Base-by-base conservation (phyloP, 2,888 invertebrate species). In the Chloroclystis v-ata region DNA sequence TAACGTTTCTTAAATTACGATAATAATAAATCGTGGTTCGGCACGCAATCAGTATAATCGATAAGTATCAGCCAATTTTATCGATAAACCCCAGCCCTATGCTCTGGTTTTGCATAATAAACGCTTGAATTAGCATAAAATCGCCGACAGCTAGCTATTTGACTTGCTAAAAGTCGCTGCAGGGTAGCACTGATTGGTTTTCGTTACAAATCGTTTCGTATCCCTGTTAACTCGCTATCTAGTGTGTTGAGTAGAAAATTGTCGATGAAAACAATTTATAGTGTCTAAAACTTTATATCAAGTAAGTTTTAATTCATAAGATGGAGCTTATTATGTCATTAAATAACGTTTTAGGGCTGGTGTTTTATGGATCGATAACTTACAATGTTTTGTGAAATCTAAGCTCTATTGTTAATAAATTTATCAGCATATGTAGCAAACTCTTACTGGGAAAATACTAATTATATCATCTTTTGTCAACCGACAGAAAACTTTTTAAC, bases 91-190 rank as follows among this genome's bases (percentile, higher is more conserved):
- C 52, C 63, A 52, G 64, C 68, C 49, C 69, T 59, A 59, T 52
- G 59, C 59, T 64, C 67, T 43, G 62, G 74, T 72, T 80, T 80
- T 79, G 80, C 78, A 83, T 82, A 82, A 82, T 82, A 82, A 82
- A 77, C 76, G 72, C 62, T 60, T 43, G 63, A 61, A 82, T 85
- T 83, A 81, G 70, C 85, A 85, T 84, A 82, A 82, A 83, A 81
- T 83, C 53, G 62, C 69, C 70, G 70, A 75, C 72, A 64, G 73
- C 75, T 68, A 70, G 72, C 74, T 72, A 82, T 83, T 84, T 83
- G 82, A 84, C 79, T 84, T 84, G 84, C 84, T 79, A 83, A 85
- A 77, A 80, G 69, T 67, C 60, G 52, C 62, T 54, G 56, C 58
- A 54, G 56, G 63, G 64, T 56, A 52, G 55, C 59, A 63, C 57